A percentile compares a stretch with the other conserved stretches of the same genome.
Conservation (phyloP, 2,888 invertebrate species). For the Epinotia bilunana region DNA sequence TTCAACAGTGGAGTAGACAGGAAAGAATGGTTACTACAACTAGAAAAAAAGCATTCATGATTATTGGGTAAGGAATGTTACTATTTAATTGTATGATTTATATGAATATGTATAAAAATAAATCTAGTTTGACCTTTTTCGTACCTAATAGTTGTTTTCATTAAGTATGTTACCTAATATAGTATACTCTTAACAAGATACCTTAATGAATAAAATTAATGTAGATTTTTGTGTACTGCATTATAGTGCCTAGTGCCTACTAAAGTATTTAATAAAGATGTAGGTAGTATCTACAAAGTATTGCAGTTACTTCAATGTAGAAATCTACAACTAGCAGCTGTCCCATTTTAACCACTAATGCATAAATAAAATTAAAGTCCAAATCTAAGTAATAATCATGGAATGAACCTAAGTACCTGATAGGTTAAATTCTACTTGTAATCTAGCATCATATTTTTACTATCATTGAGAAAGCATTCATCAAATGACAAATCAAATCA, state of each 20-base stretch:
- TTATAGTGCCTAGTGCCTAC: not conserved
- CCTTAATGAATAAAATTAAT: not conserved
- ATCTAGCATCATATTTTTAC: not conserved
- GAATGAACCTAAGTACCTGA: not conserved
- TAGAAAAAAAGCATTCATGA: slow-evolving; percentile 64
- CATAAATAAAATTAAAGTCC: no score
- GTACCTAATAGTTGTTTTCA: slow-evolving; percentile 2
- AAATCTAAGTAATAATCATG: not conserved
- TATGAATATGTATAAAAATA: slow-evolving; percentile 33
- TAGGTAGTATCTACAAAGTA: no score
- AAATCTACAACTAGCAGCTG: not conserved
- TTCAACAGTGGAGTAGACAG: slow-evolving; percentile 82
- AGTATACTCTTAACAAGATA: not conserved
- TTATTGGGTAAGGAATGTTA: slow-evolving; percentile 10
- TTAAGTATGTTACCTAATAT: slow-evolving; percentile 1
- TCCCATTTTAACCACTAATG: no score
- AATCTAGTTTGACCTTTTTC: not conserved
- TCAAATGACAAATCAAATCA: no score
- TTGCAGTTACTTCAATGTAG: not conserved
- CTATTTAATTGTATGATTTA: slow-evolving; percentile 14
- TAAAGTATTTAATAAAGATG: not conserved
- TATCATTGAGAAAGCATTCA: not conserved
- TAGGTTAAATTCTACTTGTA: not conserved
- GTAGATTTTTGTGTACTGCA: not conserved
- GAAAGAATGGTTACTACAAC: slow-evolving; percentile 80